phyloP scores from a whole-genome alignment of 2,888 invertebrate genomes.

The Scotopteryx bipunctaria region DNA sequence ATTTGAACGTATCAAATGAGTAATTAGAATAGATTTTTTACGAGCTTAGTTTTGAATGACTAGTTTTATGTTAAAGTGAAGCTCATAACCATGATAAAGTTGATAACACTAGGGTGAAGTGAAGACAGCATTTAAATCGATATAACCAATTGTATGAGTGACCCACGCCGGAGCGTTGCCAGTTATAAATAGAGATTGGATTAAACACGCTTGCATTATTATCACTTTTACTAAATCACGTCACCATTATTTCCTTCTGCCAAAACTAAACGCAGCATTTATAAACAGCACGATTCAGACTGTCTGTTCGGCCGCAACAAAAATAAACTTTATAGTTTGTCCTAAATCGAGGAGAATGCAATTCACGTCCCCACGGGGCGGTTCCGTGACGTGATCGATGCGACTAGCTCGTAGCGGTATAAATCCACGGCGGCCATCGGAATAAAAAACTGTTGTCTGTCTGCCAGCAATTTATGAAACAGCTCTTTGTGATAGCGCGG shows the following conservation, averaged over 20 bases:
- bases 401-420: constrained; percentile 32
- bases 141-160: no score
- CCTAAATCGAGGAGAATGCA: constrained; percentile 42
- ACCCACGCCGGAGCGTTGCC: no score
- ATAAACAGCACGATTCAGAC: constrained; percentile 3
- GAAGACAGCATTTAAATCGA: no score
- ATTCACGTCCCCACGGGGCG: constrained; percentile 42
- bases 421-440: constrained; percentile 44
- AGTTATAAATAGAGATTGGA: not conserved
- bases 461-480: constrained; percentile 55
- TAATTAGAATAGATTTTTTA: no score
- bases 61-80: no score
- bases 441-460: constrained; percentile 52
- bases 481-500: constrained; percentile 48
- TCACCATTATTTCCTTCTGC: not conserved
- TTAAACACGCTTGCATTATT: not conserved
- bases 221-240: not conserved
- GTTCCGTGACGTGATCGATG: constrained; percentile 53
- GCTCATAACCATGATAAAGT: no score
- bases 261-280: constrained; percentile 1
- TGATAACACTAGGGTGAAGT: no score
- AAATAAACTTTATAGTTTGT: constrained; percentile 30
- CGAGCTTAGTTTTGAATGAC: no score
- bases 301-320: constrained; percentile 13
- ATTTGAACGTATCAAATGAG: no score